phyloP scores from a whole-genome alignment of 2,113 vertebrate species.

The Saccopteryx bilineata region DNA sequence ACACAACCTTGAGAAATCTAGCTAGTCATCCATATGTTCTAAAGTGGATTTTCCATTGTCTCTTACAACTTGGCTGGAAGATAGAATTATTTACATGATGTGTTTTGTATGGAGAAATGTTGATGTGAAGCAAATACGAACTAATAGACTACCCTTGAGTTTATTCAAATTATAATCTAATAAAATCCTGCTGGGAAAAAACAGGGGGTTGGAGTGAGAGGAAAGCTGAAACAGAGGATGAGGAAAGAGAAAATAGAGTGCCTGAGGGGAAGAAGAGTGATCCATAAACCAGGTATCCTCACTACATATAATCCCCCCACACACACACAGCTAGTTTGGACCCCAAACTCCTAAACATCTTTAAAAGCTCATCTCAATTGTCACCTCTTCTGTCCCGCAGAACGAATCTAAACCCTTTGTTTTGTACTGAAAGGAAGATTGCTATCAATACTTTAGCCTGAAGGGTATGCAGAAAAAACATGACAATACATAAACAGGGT shows the following conservation, averaged over 20 bases:
- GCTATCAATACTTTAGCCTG: background rate
- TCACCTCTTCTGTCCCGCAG: background rate
- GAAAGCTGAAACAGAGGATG: background rate
- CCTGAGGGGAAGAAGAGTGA: background rate
- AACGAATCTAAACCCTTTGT: background rate
- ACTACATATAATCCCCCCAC: background rate
- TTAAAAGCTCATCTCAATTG: background rate
- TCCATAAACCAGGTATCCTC: background rate
- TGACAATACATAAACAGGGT: background rate
- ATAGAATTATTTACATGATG: conserved; percentile 35
- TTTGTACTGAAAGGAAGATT: background rate
- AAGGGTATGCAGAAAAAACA: background rate
- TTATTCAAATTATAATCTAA: background rate
- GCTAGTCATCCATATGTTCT: background rate
- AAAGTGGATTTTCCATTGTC: background rate
- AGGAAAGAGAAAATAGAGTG: background rate
- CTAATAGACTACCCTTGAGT: background rate
- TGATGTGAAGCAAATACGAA: conserved; percentile 12
- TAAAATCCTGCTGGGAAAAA: background rate
- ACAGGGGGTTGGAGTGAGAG: background rate
- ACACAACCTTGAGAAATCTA: background rate
- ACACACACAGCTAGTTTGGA: background rate
- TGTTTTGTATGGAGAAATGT: background rate
- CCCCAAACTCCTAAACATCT: background rate
- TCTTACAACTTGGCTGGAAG: conserved; percentile 32